phyloP scores from a whole-genome alignment of 2,113 vertebrate species.

The Anhinga rufa region DNA sequence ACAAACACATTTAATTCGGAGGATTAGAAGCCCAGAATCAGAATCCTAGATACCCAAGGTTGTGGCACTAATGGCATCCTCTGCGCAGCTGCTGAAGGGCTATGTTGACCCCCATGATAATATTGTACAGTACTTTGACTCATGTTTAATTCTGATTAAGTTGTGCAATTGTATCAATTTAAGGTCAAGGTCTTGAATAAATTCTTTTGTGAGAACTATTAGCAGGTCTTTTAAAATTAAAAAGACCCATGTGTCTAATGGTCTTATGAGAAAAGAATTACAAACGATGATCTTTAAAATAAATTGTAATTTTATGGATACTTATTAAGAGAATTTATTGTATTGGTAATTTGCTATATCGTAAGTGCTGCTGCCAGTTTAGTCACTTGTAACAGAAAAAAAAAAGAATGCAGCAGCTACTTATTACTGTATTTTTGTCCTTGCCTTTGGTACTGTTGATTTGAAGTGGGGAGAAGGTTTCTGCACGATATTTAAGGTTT shows the following conservation, averaged over 20 bases:
- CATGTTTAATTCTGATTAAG: slow-evolving; percentile 67
- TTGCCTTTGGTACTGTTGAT: background rate
- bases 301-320: slow-evolving; percentile 63
- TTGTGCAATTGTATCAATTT: slow-evolving; percentile 67
- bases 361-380: slow-evolving; percentile 35
- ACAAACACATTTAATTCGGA: background rate
- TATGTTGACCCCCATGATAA: background rate
- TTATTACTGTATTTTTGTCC: background rate
- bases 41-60: background rate
- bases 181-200: slow-evolving; percentile 64
- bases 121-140: slow-evolving; percentile 38
- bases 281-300: slow-evolving; percentile 62
- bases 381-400: slow-evolving; percentile 18
- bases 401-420: slow-evolving; percentile 9
- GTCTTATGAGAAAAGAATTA: slow-evolving; percentile 56
- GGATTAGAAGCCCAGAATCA: background rate
- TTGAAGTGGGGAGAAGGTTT: background rate
- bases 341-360: slow-evolving; percentile 49
- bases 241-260: slow-evolving; percentile 37
- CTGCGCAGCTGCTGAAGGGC: background rate
- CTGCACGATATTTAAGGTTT: background rate
- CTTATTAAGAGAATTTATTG: slow-evolving; percentile 57
- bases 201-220: slow-evolving; percentile 43
- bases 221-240: slow-evolving; percentile 61
- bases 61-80: background rate